A percentile compares a stretch with the other conserved stretches of the same genome.
These are phyloP conservation scores for Lindbergichthys nudifrons DNA, from an alignment of 2,797 vertebrate genomes.

Conservation along the genomic window DNA sequence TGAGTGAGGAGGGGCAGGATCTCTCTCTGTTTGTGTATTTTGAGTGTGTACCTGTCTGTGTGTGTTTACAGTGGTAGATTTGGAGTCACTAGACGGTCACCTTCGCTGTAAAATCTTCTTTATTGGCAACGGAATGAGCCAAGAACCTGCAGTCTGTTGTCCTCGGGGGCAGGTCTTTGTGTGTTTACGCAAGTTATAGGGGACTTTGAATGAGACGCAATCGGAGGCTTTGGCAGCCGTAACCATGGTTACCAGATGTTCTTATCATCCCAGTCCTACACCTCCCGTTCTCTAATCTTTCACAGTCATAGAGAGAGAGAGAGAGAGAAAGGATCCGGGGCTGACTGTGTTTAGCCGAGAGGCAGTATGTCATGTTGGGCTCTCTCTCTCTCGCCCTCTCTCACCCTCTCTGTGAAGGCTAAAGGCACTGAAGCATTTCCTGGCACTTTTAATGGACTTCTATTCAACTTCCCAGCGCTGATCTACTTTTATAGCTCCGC, in stretches of 20 bases:
- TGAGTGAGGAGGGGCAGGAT: slow-evolving; percentile 37
- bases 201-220: slow-evolving; percentile 44
- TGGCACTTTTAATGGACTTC: slow-evolving; percentile 71
- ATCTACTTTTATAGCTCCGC: slow-evolving; percentile 60
- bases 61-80: slow-evolving; percentile 17
- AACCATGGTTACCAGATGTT: slow-evolving; percentile 68
- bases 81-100: slow-evolving; percentile 58
- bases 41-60: slow-evolving; percentile 4
- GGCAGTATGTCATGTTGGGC: slow-evolving; percentile 48
- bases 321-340: slow-evolving; percentile 30
- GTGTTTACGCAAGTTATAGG: slow-evolving; percentile 23
- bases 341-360: slow-evolving; percentile 40
- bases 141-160: slow-evolving; percentile 50
- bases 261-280: slow-evolving; percentile 40
- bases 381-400: slow-evolving; percentile 21
- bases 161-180: slow-evolving; percentile 30
- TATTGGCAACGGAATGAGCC: slow-evolving; percentile 53
- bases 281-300: slow-evolving; percentile 29
- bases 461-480: slow-evolving; percentile 64
- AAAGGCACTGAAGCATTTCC: slow-evolving; percentile 65
- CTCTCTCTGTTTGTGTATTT: slow-evolving; percentile 32
- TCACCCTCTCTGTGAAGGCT: slow-evolving; percentile 37
- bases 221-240: slow-evolving; percentile 40
- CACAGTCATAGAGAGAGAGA: slow-evolving; percentile 29
- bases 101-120: slow-evolving; percentile 71